phyloP scores from a whole-genome alignment of 2,888 invertebrate species.

The Allacma fusca region DNA sequence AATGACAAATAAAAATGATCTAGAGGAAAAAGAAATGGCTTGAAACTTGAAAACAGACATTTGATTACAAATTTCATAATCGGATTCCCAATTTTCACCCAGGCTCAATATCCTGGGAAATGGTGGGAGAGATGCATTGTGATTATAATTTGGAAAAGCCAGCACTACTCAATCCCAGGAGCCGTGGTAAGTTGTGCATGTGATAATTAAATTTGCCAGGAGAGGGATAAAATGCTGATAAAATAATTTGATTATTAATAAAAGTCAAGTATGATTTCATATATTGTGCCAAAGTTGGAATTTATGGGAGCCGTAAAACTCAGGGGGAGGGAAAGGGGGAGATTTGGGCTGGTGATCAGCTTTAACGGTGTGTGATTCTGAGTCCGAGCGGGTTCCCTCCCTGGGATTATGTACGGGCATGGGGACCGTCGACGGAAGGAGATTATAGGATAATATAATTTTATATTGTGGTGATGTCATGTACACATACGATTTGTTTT shows the following conservation, averaged over 20 bases:
- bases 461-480: conserved; percentile 37
- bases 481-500: conserved; percentile 34
- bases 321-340: neutral
- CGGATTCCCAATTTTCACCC: neutral
- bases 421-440: neutral
- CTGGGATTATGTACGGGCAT: neutral
- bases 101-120: neutral
- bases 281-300: neutral
- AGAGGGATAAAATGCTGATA: conserved; percentile 9
- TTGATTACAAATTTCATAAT: conserved; percentile 12
- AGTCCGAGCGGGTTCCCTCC: neutral
- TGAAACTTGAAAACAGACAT: neutral
- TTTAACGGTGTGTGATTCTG: neutral
- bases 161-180: no score
- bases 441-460: conserved; percentile 26
- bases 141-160: neutral
- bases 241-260: conserved; percentile 26
- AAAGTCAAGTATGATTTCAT: conserved; percentile 15
- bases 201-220: conserved; percentile 2
- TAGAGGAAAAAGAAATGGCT: neutral
- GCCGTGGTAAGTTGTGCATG: neutral
- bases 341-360: neutral
- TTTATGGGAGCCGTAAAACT: conserved; percentile 15
- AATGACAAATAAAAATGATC: neutral
- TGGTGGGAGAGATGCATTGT: conserved; percentile 2